Conservation (phyloP, 2,888 invertebrate genomes). For the Eupelmus urozonus region DNA sequence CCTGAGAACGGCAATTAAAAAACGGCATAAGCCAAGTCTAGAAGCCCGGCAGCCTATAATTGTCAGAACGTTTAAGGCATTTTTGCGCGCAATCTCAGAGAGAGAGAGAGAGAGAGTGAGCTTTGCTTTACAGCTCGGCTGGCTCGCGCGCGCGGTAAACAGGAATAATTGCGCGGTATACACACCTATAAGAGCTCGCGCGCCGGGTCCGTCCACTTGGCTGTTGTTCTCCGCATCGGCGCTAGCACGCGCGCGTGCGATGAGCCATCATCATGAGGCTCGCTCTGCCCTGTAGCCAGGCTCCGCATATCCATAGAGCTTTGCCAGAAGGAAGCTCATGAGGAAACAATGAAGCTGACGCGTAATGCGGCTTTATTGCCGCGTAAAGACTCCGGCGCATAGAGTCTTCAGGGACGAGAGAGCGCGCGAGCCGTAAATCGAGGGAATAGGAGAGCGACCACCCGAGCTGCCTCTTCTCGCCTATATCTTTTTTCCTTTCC, state of each 20-base stretch:
- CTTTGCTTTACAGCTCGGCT: conserved; percentile 26
- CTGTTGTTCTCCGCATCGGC: conserved; percentile 54
- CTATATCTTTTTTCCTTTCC: conserved; percentile 23
- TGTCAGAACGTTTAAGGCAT: conserved; percentile 14
- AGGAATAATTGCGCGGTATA: conserved; percentile 71
- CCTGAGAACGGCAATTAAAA: background rate
- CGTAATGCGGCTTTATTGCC: conserved; percentile 69
- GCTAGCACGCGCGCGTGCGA: conserved; percentile 24
- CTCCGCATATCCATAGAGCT: background rate
- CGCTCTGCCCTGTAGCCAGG: background rate
- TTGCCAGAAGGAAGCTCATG: conserved; percentile 60
- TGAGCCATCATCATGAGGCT: conserved; percentile 55
- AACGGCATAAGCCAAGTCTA: background rate
- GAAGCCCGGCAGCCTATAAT: conserved; percentile 1
- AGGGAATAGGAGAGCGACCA: conserved; percentile 24
- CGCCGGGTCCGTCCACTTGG: conserved; percentile 49
- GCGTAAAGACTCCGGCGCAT: conserved; percentile 68
- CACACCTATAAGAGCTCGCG: conserved; percentile 57
- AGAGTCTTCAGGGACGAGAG: conserved; percentile 48
- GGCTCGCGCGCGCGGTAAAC: conserved; percentile 65
- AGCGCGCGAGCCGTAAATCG: conserved; percentile 38
- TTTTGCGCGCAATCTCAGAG: conserved; percentile 5
- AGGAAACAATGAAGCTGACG: conserved; percentile 67
- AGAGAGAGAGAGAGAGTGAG: background rate
- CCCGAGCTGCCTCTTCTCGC: conserved; percentile 34